phyloP scores from a whole-genome alignment of 2,797 vertebrate genomes.

The Acanthis flammea region DNA sequence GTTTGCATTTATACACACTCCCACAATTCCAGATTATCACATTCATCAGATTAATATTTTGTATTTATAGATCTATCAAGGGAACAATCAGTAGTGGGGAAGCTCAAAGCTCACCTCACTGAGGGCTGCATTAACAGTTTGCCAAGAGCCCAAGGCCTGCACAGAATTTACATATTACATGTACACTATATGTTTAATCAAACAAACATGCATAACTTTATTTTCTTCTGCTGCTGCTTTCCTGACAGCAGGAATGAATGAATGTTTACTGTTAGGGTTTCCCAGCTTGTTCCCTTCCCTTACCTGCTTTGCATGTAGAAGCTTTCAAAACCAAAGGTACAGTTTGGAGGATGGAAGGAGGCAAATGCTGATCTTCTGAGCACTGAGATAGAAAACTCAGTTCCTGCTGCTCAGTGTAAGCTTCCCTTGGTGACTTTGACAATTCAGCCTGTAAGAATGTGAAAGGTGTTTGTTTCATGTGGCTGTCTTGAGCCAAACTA shows the following conservation, averaged over 20 bases:
- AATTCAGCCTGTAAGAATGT: not conserved
- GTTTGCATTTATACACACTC: not conserved
- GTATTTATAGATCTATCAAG: conserved; percentile 2
- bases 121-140: not conserved
- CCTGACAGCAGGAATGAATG: not conserved
- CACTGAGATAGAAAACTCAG: not conserved
- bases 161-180: not conserved
- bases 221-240: not conserved
- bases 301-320: accelerated
- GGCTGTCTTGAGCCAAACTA: not conserved
- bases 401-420: not conserved
- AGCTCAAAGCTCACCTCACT: not conserved
- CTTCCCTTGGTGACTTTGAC: not conserved
- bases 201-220: not conserved
- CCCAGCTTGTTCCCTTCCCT: not conserved
- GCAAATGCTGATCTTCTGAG: not conserved
- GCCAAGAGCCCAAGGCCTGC: not conserved
- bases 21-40: not conserved
- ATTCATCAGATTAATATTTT: not conserved
- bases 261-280: not conserved
- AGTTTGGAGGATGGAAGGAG: not conserved
- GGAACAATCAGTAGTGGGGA: not conserved
- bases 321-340: not conserved
- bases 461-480: not conserved
- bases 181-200: not conserved